phyloP scores from a whole-genome alignment of 2,113 vertebrate species.

The Columba livia region DNA sequence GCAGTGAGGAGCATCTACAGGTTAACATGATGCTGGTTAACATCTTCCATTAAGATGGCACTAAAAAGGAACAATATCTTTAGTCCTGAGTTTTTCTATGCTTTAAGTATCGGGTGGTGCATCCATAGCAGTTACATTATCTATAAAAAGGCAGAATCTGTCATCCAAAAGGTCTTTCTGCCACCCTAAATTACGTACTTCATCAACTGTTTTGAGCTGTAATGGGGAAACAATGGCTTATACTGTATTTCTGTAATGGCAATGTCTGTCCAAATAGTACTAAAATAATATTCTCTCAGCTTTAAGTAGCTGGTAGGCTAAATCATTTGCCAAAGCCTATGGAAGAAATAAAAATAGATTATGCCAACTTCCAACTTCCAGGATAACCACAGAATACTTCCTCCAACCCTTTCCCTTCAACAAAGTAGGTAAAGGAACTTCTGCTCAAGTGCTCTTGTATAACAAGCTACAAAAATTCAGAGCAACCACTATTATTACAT shows the following conservation, averaged over 20 bases:
- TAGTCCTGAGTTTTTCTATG: background rate
- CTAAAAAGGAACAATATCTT: background rate
- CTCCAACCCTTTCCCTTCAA: background rate
- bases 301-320: background rate
- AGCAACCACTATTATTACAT: background rate
- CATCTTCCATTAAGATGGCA: background rate
- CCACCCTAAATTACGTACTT: background rate
- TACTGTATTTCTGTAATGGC: background rate
- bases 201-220: background rate
- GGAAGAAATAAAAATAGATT: background rate
- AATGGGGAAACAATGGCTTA: background rate
- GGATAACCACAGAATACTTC: background rate
- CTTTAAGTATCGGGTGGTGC: background rate
- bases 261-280: background rate
- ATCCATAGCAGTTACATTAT: background rate
- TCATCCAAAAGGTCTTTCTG: background rate
- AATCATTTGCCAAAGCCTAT: background rate
- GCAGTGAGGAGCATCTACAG: accelerated
- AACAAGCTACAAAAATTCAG: background rate
- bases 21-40: background rate
- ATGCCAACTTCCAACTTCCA: background rate
- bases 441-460: background rate
- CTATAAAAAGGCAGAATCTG: background rate
- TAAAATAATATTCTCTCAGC: background rate
- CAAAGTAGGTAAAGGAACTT: background rate